phyloP scores from a whole-genome alignment of 2,888 invertebrate genomes.

The Noctua janthina region DNA sequence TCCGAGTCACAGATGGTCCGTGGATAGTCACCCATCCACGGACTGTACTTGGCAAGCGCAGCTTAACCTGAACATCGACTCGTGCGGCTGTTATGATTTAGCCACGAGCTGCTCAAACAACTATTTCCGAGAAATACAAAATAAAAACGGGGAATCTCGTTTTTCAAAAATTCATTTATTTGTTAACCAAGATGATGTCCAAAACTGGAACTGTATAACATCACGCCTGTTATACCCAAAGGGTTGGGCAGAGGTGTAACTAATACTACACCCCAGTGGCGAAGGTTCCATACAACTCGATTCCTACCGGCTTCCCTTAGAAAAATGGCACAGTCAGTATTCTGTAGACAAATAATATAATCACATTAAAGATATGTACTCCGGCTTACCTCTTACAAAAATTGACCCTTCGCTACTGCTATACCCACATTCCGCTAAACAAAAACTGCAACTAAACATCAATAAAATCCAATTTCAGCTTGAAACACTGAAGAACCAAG shows the following conservation, averaged over 20 bases:
- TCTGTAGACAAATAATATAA: too few relatives aligned
- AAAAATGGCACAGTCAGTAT: too few relatives aligned
- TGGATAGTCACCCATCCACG: background rate
- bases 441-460: background rate
- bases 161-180: background rate
- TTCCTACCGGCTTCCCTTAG: too few relatives aligned
- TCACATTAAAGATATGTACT: too few relatives aligned
- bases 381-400: too few relatives aligned
- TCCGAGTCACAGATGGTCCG: background rate
- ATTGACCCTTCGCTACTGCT: too few relatives aligned
- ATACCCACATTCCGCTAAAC: too few relatives aligned
- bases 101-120: background rate
- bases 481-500: slow-evolving; percentile 92
- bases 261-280: background rate
- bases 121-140: background rate
- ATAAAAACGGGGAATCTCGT: background rate
- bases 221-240: background rate
- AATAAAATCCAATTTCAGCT: slow-evolving; percentile 87
- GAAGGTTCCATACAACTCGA: too few relatives aligned
- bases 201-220: background rate
- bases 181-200: background rate
- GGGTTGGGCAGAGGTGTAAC: background rate
- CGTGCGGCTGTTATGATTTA: background rate
- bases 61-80: background rate
- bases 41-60: background rate